These are phyloP conservation scores for Echeneis naucrates DNA, from an alignment of 2,797 vertebrate genomes.

Conservation along the genomic window DNA sequence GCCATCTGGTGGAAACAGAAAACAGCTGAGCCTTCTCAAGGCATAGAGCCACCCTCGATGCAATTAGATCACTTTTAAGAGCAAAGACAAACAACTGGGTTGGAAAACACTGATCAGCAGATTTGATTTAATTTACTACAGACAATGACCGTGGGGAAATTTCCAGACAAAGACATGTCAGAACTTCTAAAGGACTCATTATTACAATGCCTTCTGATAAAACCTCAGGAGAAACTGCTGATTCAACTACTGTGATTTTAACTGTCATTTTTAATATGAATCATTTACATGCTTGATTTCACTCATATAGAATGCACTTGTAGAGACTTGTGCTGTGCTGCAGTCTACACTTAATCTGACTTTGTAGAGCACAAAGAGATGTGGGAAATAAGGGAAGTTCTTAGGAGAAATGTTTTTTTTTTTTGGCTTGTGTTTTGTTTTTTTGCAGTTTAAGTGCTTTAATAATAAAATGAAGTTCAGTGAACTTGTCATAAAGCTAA, in stretches of 20 bases:
- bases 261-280: neutral
- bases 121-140: constrained; percentile 32
- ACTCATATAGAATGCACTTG: neutral
- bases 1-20: constrained; percentile 77
- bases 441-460: neutral
- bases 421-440: too few relatives aligned
- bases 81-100: constrained; percentile 18
- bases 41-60: neutral
- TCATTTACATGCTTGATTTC: neutral
- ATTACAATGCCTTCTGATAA: constrained; percentile 9
- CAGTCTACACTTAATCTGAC: too few relatives aligned
- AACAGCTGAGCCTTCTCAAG: neutral
- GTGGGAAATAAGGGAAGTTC: too few relatives aligned
- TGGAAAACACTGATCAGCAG: constrained; percentile 27
- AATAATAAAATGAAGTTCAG: neutral
- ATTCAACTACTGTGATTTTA: neutral
- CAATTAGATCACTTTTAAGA: constrained; percentile 26
- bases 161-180: constrained; percentile 8
- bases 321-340: neutral
- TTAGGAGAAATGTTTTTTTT: neutral
- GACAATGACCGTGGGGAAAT: constrained; percentile 13
- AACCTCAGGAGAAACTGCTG: neutral
- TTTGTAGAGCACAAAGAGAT: neutral
- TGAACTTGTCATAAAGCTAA: neutral
- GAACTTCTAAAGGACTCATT: constrained; percentile 20